Evolutionary conservation across 2,113 vertebrate species (phyloP).

Genomic region (Heterotilapia buettikoferi): DNA sequence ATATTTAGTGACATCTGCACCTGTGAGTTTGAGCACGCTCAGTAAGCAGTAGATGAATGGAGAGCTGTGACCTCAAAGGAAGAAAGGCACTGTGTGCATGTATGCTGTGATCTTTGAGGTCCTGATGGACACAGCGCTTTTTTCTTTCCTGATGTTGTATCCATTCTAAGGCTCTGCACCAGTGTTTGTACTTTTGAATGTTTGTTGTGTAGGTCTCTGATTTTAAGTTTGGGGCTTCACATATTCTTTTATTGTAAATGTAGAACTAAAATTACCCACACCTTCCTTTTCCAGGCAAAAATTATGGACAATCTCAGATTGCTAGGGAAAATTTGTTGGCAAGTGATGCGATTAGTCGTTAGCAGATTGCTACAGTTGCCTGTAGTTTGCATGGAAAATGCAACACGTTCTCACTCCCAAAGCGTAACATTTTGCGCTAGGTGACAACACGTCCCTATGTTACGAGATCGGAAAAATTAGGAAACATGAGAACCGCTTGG

Average conservation of each 20-base stretch:
- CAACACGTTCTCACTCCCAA: accelerated
- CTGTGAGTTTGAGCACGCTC: conserved; percentile 43
- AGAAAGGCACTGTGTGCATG: conserved; percentile 2
- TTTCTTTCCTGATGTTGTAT: background rate
- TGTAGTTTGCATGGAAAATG: background rate
- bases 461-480: accelerated
- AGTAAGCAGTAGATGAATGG: conserved; percentile 26
- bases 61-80: conserved; percentile 46
- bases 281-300: background rate
- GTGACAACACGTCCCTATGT: background rate
- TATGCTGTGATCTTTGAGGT: background rate
- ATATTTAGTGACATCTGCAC: conserved; percentile 53
- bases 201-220: background rate
- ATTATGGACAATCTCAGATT: background rate
- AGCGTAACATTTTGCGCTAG: background rate
- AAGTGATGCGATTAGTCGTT: background rate
- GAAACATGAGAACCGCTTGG: background rate
- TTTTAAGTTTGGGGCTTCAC: background rate
- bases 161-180: background rate
- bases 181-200: accelerated
- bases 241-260: background rate
- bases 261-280: background rate
- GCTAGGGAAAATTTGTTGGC: background rate
- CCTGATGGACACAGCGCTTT: background rate
- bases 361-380: background rate